Evolutionary conservation across 2,113 vertebrate genomes (phyloP), one percentile per base, ranked within the genome.

Genomic region (Athene cunicularia): DNA sequence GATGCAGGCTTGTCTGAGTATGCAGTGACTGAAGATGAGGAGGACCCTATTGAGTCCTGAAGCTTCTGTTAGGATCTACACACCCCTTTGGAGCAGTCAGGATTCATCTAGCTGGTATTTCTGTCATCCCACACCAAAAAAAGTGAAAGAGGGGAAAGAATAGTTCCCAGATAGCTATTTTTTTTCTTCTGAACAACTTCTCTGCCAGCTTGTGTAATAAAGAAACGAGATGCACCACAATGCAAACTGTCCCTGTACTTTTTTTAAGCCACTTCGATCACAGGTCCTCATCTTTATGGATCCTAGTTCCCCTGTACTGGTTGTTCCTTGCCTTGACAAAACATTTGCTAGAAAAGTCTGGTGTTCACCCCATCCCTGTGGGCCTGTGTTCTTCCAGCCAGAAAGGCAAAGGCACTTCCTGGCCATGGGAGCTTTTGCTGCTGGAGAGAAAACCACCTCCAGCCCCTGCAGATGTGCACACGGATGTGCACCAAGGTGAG

Each of bases 321-420:
- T 62, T 71, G 14, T 43, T 20, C 62, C 32, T 82, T 41, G 23
- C 68, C 23, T 49, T 79, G 28, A 70, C 23, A 83, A 88, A 63
- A 60, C 1, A 7, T 11, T 26, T 90, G 14, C 37, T 72, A 49
- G 22, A 23, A 75, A 79, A 75, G 9, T 4, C 32, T 52, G n/a
- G 24, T 52, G 17, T 64, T 82, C 43, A 49, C 18, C 24, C 12
- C 1, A 0, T 28, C 12, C 9, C 12, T 1, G 2, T 2, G 0
- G 12, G 9, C 14, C 64, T 70, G 9, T 59, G 13, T 72, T 55
- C n/a, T 91, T 77, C 47, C 41, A 86, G 32, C 8, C 26, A 60
- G 39, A 21, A 84, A 19, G 12, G 13, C n/a, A 82, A n/a, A 94
- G 23, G 21, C 22, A 55, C 2, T 19, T 80, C 39, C 35, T 60